Base-by-base conservation (phyloP, 2,113 vertebrate species). In the Bombycilla garrulus region DNA sequence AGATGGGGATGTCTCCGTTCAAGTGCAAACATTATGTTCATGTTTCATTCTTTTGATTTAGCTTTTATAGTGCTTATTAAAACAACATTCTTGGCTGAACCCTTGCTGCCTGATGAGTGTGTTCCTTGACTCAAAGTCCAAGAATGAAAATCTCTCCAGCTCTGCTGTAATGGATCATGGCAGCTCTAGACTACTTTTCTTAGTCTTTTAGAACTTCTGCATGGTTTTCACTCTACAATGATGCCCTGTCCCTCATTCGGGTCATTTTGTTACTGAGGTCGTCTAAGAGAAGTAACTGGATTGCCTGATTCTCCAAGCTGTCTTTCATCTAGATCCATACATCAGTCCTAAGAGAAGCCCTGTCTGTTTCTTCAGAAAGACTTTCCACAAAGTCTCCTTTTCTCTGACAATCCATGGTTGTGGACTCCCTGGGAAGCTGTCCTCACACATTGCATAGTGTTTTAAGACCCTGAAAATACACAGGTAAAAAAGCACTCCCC, bases 321-420 rank as follows among this genome's bases (percentile, higher is more conserved):
- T 62, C 38, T 24, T 78, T 35, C 15, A 28, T 36, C 24, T 28
- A 60, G 17, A 65, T 74, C 36, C 65, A 12, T 24, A n/a, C 17
- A 24, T 26, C 6, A 80, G 53, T 80, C 53, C 38, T 51, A 58
- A 66, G 14, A 47, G 44, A 79, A 81, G 12, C 29, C 47, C 18
- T 26, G 29, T 38, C 35, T 3, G 7, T 60, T 82, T 86, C 24
- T 85, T 65, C 82, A 64, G 16, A 15, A 70, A 44, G 31, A 23
- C 38, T 58, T 81, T 58, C 33, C 16, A 92, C 26, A 47, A 73
- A 47, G 5, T 71, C 26, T 85, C 38, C 15, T 93, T 79, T 90
- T 42, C 51, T 81, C 42, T 83, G 56, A 26, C 1, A 6, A 2
- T 47, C 33, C 0, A 0, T 29, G 10, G 5, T 7, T 0, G 2